A percentile compares a stretch with the other conserved stretches of the same genome.
These are phyloP conservation scores for Microtus pennsylvanicus DNA, from an alignment of 2,113 vertebrate genomes.

Conservation along the genomic window DNA sequence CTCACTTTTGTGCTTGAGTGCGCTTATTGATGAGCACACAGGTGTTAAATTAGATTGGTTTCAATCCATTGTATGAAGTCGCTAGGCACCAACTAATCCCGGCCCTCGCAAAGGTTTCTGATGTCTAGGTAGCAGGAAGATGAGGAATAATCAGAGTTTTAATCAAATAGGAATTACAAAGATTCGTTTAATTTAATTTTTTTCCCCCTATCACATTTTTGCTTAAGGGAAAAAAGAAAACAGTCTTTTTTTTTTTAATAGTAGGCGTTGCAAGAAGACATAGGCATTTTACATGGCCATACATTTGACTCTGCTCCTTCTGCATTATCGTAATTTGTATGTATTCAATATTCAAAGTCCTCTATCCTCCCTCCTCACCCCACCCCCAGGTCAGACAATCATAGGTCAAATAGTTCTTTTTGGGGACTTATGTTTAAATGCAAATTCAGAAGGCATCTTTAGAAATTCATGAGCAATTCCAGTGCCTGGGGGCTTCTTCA, in stretches of 20 bases:
- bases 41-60: conserved; percentile 83
- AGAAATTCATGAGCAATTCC: conserved; percentile 82
- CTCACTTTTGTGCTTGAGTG: conserved; percentile 81
- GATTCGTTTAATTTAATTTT: conserved; percentile 53
- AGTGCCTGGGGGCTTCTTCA: conserved; percentile 60
- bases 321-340: conserved; percentile 64
- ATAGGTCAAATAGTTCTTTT: conserved; percentile 75
- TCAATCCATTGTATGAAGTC: conserved; percentile 69
- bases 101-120: conserved; percentile 47
- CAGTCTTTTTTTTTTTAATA: neutral
- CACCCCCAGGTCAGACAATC: conserved; percentile 54
- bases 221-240: conserved; percentile 19
- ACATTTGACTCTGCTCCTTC: conserved; percentile 65
- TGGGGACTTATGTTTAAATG: conserved; percentile 76
- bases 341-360: conserved; percentile 63
- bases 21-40: conserved; percentile 77
- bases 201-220: conserved; percentile 4
- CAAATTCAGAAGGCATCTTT: conserved; percentile 76
- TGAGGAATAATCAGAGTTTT: conserved; percentile 71
- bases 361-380: neutral
- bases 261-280: neutral
- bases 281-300: neutral
- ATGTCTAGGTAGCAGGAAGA: conserved; percentile 66
- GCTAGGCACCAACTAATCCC: conserved; percentile 70
- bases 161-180: conserved; percentile 73